phyloP scores from a whole-genome alignment of 2,797 vertebrate species.

The Cichlasoma orientale region DNA sequence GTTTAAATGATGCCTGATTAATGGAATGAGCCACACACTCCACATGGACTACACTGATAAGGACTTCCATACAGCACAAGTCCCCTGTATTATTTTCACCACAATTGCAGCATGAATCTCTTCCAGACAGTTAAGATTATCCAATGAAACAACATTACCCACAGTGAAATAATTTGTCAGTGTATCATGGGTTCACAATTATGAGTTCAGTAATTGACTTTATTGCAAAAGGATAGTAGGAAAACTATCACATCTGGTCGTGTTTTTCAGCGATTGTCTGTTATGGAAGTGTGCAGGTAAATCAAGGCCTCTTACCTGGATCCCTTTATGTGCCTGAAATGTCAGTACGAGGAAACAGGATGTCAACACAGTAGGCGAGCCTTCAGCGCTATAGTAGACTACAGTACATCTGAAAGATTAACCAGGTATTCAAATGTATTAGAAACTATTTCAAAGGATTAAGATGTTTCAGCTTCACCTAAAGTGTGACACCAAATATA shows the following conservation, averaged over 20 bases:
- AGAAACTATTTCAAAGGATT: slow-evolving; percentile 80
- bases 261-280: slow-evolving; percentile 40
- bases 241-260: slow-evolving; percentile 38
- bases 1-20: slow-evolving; percentile 79
- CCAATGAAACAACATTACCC: slow-evolving; percentile 37
- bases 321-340: slow-evolving; percentile 39
- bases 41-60: slow-evolving; percentile 65
- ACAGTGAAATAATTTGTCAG: slow-evolving; percentile 38
- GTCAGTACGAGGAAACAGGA: slow-evolving; percentile 64
- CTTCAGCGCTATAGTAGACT: slow-evolving; percentile 47
- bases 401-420: slow-evolving; percentile 72
- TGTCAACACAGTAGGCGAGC: slow-evolving; percentile 63
- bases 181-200: slow-evolving; percentile 26
- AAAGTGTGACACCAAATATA: slow-evolving; percentile 74
- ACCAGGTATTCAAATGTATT: slow-evolving; percentile 75
- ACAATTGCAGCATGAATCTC: slow-evolving; percentile 40
- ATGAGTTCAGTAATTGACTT: slow-evolving; percentile 35
- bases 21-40: slow-evolving; percentile 76
- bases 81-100: slow-evolving; percentile 38
- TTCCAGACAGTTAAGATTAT: slow-evolving; percentile 43
- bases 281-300: slow-evolving; percentile 50
- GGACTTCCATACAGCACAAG: slow-evolving; percentile 45
- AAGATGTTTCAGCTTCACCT: slow-evolving; percentile 70
- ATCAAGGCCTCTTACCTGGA: slow-evolving; percentile 46
- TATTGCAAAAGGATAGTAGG: slow-evolving; percentile 20